A percentile compares a stretch with the other conserved stretches of the same genome.
Evolutionary conservation across 2,113 vertebrate genomes (phyloP).

Genomic region (Oreamnos americanus): DNA sequence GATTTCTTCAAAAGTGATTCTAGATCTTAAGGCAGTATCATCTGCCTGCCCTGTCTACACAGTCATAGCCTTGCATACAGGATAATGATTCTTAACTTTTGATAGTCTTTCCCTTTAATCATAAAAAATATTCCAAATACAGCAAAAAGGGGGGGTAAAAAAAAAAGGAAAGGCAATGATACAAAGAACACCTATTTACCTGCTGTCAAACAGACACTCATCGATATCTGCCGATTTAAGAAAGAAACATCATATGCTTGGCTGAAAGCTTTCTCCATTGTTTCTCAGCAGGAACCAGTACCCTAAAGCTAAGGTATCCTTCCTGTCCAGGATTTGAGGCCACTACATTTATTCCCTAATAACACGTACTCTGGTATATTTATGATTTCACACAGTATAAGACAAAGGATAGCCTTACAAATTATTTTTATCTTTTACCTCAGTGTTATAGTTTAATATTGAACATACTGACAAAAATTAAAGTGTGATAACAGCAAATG

Average conservation of each 20-base stretch:
- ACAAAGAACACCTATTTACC: background rate
- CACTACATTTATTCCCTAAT: background rate
- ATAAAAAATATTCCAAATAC: constrained; percentile 8
- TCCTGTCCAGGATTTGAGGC: background rate
- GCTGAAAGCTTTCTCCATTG: background rate
- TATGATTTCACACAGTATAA: background rate
- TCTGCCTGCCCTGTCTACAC: background rate
- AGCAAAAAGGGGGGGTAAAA: background rate
- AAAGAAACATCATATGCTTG: background rate
- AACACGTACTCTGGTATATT: background rate
- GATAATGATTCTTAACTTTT: background rate
- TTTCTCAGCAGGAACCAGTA: background rate
- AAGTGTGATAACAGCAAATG: constrained; percentile 22
- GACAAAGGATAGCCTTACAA: background rate
- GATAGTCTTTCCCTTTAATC: background rate
- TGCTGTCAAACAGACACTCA: background rate
- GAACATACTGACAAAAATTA: constrained; percentile 5
- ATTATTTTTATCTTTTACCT: constrained; percentile 21
- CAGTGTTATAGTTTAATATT: background rate
- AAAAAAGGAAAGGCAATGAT: background rate
- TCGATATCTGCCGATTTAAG: background rate
- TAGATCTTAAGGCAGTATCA: background rate
- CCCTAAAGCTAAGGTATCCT: background rate
- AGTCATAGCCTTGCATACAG: background rate
- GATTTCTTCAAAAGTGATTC: background rate